Conservation (phyloP, 2,113 vertebrate genomes). For the Calcarius ornatus region DNA sequence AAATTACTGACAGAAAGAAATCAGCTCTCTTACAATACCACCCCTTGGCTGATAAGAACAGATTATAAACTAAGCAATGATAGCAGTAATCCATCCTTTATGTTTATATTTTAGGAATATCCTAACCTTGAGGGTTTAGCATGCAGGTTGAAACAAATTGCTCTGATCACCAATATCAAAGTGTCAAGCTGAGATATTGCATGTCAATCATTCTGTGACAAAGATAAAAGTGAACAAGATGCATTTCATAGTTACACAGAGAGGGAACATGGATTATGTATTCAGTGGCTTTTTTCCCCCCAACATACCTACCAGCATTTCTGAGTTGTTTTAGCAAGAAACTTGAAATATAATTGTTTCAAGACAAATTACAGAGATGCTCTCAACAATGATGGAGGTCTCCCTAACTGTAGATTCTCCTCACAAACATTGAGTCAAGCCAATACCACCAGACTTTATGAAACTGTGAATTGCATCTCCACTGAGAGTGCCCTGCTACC, state of each 20-base stretch:
- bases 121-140: constrained; percentile 42
- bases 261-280: constrained; percentile 25
- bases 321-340: constrained; percentile 19
- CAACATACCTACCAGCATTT: neutral
- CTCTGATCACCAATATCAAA: constrained; percentile 57
- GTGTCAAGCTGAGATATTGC: constrained; percentile 51
- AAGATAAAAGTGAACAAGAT: constrained; percentile 45
- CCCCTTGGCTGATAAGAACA: neutral
- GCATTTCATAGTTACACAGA: constrained; percentile 9
- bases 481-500: neutral
- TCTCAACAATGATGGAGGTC: neutral
- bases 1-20: neutral
- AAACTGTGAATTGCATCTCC: constrained; percentile 28
- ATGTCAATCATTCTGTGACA: constrained; percentile 50
- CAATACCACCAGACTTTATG: neutral
- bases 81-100: constrained; percentile 3
- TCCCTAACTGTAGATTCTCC: constrained; percentile 11
- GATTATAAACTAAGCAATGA: neutral
- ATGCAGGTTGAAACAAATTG: constrained; percentile 40
- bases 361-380: constrained; percentile 13
- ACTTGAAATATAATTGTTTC: constrained; percentile 10
- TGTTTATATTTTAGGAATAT: constrained; percentile 33
- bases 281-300: neutral
- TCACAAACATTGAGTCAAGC: constrained; percentile 7
- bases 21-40: neutral